Evolutionary conservation across 2,888 invertebrate species (phyloP).

Genomic region (Orthosia gothica): DNA sequence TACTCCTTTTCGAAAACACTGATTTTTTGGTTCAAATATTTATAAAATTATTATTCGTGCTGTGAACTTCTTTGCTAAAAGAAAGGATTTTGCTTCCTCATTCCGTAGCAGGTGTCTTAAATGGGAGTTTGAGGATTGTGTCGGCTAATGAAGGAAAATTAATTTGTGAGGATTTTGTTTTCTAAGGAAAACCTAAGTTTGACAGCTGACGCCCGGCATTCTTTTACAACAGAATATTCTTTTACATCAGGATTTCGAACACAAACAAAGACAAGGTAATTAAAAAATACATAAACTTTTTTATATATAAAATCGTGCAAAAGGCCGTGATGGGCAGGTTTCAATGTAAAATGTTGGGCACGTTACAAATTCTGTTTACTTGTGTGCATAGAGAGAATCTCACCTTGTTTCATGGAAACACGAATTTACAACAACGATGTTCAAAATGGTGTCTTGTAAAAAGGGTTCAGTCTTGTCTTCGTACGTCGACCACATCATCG

Average conservation of each 20-base stretch:
- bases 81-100: background rate
- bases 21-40: background rate
- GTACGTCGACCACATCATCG: too few relatives aligned
- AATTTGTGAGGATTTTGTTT: background rate
- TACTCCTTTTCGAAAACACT: conserved; percentile 13
- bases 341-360: conserved; percentile 5
- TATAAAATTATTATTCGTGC: background rate
- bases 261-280: conserved; percentile 1
- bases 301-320: background rate
- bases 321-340: background rate
- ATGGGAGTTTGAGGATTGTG: background rate
- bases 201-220: background rate
- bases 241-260: background rate
- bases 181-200: background rate
- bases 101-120: background rate
- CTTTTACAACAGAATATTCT: background rate
- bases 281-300: background rate
- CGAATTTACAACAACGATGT: background rate
- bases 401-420: background rate
- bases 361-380: background rate
- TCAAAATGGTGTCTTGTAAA: too few relatives aligned
- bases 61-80: too few relatives aligned
- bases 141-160: background rate
- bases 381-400: background rate
- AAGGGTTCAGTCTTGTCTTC: too few relatives aligned